Base-by-base conservation (phyloP, 2,113 vertebrate species). In the Rana temporaria region DNA sequence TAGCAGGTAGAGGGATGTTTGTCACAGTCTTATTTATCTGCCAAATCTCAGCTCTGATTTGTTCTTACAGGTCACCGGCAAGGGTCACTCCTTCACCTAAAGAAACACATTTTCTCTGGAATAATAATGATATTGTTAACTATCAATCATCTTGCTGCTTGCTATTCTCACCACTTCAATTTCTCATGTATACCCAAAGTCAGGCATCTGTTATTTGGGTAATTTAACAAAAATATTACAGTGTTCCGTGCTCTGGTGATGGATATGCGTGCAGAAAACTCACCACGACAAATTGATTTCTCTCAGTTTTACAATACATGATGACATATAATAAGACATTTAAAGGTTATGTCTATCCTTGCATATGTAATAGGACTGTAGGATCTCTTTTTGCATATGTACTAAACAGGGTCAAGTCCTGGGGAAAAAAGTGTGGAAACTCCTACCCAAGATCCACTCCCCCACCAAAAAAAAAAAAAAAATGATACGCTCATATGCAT, bases 11-110 rank as follows among this genome's bases (percentile, higher is more conserved):
- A 76, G 81, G 81, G 64, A 60, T 83, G 73, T 83, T 83, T 83
- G 72, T 83, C 81, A 83, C 72, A 56, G 81, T 83, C 81, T 67
- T 76, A 83, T 83, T 83, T 75, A 83, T 83, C 81, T 83, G 62
- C 64, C 81, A 83, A 83, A 83, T 83, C 81, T 72, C 72, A 76
- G 65, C 26, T 55, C 81, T 83, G 81, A 83, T 68, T 83, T 83
- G 63, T 74, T 76, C 75, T 76, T 68, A 83, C 81, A 75, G 81
- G 81, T 83, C 81, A 83, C 52, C 59, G n/a, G 62, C n/a, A 76
- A 38, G 81, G 81, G 81, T 83, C 81, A 75, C 63, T 76, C 34
- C 71, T 83, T 26, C 53, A 24, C 72, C 80, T 74, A 75, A 76
- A 80, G 67, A 83, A 83, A 76, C 72, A 83, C 81, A 83, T 83